Evolutionary conservation across 2,888 invertebrate species (phyloP).

Genomic region (Nyleta sp.): DNA sequence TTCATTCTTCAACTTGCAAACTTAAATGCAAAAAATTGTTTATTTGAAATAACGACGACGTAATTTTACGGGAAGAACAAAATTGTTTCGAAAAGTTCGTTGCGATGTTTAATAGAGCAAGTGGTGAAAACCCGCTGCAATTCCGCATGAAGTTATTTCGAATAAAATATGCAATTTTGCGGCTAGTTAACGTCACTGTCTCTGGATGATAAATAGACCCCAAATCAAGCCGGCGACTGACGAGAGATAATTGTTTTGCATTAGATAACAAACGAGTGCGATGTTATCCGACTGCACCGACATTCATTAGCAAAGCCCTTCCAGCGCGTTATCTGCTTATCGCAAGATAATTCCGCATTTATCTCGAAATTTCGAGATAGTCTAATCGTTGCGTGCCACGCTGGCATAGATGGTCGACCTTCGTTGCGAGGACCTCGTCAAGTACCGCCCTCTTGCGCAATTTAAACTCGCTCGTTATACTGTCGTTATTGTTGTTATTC

Average conservation of each 20-base stretch:
- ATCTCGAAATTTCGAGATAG: conserved; percentile 76
- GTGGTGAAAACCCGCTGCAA: too few relatives aligned
- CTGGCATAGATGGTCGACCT: conserved; percentile 64
- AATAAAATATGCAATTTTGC: conserved; percentile 8
- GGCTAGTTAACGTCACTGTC: conserved; percentile 50
- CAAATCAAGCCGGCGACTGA: conserved; percentile 49
- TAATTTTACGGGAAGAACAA: too few relatives aligned
- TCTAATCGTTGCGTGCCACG: conserved; percentile 74
- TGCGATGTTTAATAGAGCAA: too few relatives aligned
- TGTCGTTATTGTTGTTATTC: conserved; percentile 53
- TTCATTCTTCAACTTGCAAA: too few relatives aligned
- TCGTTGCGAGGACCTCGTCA: conserved; percentile 41
- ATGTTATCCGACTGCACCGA: conserved; percentile 45
- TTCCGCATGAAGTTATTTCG: too few relatives aligned
- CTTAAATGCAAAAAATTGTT: too few relatives aligned
- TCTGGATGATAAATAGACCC: conserved; percentile 51
- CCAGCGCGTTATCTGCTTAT: conserved; percentile 74
- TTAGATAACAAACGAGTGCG: conserved; percentile 59
- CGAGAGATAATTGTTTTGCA: conserved; percentile 60
- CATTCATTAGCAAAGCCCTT: conserved; percentile 66
- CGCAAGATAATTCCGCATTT: conserved; percentile 75
- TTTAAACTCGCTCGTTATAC: conserved; percentile 49
- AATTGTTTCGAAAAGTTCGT: too few relatives aligned
- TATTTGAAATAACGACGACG: too few relatives aligned
- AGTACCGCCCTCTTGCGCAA: conserved; percentile 47